Evolutionary conservation across 2,888 invertebrate species (phyloP), one percentile per base, ranked within the genome.

Genomic region (Nymphalis urticae): DNA sequence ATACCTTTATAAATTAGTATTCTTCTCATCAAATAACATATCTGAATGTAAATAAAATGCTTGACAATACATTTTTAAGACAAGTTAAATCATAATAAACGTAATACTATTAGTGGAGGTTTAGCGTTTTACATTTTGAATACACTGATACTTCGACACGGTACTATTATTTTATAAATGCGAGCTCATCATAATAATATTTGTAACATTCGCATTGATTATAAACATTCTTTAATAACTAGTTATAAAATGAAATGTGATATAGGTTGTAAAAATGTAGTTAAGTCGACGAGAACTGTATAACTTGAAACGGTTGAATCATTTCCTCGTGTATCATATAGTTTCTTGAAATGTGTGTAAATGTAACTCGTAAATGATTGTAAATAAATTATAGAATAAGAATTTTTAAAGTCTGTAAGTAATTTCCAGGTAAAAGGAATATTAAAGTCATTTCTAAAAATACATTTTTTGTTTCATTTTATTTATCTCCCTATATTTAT

Each of bases 361-460:
- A 83, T 86, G 84, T 88, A 87, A 84, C 78, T 77, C 82, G 75
- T 75, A 80, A 85, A 80, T 81, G 81, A 75, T 73, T 92, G 92
- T 92, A 91, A 79, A 92, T 91, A 91, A 88, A 87, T 87, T 89
- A 86, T 88, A 86, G 84, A 69, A 66, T 92, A 92, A 90, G 89
- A 69, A 84, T 92, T 92, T 92, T 92, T 92, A 90, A 92, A 89
- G 86, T 92, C 89, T 90, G 87, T 92, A 91, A 90, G 89, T 87
- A 77, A 88, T 88, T 89, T 89, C 88, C 85, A 82, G 78, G 82
- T 88, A 86, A 88, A 86, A 77, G 85, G 85, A 84, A 87, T 83
- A 91, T 84, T 89, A 92, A 92, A 90, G 81, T 87, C 85, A 89
- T 92, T 92, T 91, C 83, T 89, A 89, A 89, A 87, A 89, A 86